Evolutionary conservation across 2,888 invertebrate species (phyloP).

Genomic region (Arge pagana): DNA sequence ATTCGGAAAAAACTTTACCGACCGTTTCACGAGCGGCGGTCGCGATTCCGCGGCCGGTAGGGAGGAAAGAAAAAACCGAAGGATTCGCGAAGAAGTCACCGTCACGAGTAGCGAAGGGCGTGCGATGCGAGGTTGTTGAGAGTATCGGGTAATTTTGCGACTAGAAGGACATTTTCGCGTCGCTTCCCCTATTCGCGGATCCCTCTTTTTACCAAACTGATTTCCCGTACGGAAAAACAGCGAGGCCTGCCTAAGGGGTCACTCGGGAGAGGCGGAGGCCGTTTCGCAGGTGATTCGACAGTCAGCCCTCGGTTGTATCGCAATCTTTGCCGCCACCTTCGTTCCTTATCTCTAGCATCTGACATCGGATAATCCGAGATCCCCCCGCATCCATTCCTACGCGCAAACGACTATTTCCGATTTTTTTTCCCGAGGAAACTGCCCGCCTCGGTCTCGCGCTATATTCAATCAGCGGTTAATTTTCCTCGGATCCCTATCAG

Average conservation of each 20-base stretch:
- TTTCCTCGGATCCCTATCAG: slow-evolving; percentile 19
- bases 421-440: no score
- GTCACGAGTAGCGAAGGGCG: slow-evolving; percentile 1
- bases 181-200: slow-evolving; percentile 12
- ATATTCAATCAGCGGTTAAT: slow-evolving; percentile 23
- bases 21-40: neutral
- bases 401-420: no score
- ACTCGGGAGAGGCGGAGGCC: slow-evolving; percentile 35
- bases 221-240: slow-evolving; percentile 15
- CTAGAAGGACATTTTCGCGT: slow-evolving; percentile 5
- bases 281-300: slow-evolving; percentile 34
- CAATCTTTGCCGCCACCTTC: neutral
- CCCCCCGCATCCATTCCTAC: no score
- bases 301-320: slow-evolving; percentile 6
- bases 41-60: neutral
- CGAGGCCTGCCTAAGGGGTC: slow-evolving; percentile 27
- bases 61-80: slow-evolving; percentile 1
- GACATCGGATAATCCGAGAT: no score
- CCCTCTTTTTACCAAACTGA: neutral
- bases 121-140: slow-evolving; percentile 3
- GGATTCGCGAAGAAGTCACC: neutral
- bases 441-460: no score
- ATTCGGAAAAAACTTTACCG: neutral
- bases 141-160: slow-evolving; percentile 14
- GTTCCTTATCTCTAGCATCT: no score